These are phyloP conservation scores for Petrocephalus schoutedeni DNA, from an alignment of 2,797 vertebrate species.

Conservation along the genomic window DNA sequence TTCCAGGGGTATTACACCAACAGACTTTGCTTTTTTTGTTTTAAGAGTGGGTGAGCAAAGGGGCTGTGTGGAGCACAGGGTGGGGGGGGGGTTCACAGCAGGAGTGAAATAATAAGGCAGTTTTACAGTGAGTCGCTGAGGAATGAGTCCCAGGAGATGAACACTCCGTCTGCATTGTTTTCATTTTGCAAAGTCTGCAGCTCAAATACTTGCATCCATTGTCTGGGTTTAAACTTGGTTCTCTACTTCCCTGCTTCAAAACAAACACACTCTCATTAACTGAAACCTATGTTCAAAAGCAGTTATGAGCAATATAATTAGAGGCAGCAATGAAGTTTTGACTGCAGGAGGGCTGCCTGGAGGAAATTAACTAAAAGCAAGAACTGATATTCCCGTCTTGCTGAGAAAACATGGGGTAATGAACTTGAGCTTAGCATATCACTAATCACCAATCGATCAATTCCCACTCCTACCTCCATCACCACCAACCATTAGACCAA, in stretches of 20 bases:
- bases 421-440: not conserved
- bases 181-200: constrained; percentile 55
- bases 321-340: constrained; percentile 70
- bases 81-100: not conserved
- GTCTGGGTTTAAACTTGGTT: constrained; percentile 48
- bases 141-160: constrained; percentile 18
- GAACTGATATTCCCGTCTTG: constrained; percentile 40
- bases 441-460: not conserved
- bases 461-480: constrained; percentile 19
- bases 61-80: not conserved
- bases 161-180: constrained; percentile 38
- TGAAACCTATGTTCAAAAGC: constrained; percentile 50
- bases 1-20: constrained; percentile 27
- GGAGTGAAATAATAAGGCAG: constrained; percentile 17
- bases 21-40: constrained; percentile 39
- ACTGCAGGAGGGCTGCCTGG: constrained; percentile 54
- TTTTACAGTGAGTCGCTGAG: constrained; percentile 32
- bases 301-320: constrained; percentile 55
- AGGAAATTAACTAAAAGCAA: constrained; percentile 59
- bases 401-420: not conserved
- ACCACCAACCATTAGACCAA: constrained; percentile 12
- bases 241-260: constrained; percentile 42
- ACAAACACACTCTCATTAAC: constrained; percentile 71
- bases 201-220: constrained; percentile 53
- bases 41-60: constrained; percentile 9